These are phyloP conservation scores for Lypha dubia DNA, from an alignment of 2,888 invertebrate genomes.

Conservation along the genomic window DNA sequence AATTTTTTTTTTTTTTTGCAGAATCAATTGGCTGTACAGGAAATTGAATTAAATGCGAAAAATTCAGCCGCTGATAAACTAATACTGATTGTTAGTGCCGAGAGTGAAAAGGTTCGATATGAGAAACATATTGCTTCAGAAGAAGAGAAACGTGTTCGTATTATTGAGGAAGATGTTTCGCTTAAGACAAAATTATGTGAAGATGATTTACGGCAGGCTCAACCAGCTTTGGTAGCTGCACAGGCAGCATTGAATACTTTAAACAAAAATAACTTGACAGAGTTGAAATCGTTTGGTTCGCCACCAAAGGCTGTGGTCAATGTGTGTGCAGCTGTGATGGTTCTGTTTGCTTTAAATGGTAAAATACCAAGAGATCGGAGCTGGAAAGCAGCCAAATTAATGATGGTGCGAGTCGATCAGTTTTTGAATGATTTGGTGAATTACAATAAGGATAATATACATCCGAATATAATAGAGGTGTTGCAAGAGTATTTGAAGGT, in stretches of 20 bases:
- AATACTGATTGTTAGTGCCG: slow-evolving; percentile 93
- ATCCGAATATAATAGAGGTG: slow-evolving; percentile 93
- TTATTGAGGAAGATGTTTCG: slow-evolving; percentile 94
- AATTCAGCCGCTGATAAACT: slow-evolving; percentile 95
- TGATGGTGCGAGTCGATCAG: slow-evolving; percentile 96
- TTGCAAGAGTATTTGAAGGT: slow-evolving; percentile 83
- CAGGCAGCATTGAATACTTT: slow-evolving; percentile 91
- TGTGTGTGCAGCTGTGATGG: slow-evolving; percentile 94
- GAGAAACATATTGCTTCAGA: slow-evolving; percentile 93
- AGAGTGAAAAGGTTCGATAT: slow-evolving; percentile 95
- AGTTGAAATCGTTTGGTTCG: slow-evolving; percentile 96
- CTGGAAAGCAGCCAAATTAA: slow-evolving; percentile 95
- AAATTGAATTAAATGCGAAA: slow-evolving; percentile 93
- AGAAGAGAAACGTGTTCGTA: slow-evolving; percentile 95
- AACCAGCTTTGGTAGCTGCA: slow-evolving; percentile 95
- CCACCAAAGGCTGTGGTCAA: slow-evolving; percentile 96
- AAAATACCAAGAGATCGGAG: slow-evolving; percentile 95
- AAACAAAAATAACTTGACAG: slow-evolving; percentile 97
- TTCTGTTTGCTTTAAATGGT: slow-evolving; percentile 91
- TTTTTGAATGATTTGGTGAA: slow-evolving; percentile 92
- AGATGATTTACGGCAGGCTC: slow-evolving; percentile 95
- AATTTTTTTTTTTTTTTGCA: slow-evolving; percentile 71
- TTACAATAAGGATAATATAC: slow-evolving; percentile 97
- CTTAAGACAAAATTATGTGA: slow-evolving; percentile 94
- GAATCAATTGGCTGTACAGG: slow-evolving; percentile 87